Conservation (phyloP, 1,140 invertebrate species). For the Augochlora pura region DNA sequence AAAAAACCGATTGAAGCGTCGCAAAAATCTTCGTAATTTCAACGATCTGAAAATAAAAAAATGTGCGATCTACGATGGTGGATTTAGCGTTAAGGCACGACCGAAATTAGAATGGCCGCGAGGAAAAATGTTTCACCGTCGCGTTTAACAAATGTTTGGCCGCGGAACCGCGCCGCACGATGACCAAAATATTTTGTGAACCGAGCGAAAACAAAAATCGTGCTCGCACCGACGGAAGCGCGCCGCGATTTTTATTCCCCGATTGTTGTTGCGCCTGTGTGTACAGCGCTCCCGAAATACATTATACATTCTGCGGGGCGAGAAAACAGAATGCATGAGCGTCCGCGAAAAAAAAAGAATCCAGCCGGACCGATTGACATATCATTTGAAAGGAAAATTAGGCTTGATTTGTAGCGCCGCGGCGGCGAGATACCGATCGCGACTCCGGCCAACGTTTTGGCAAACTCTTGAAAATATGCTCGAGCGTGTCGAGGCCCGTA, state of each 20-base stretch:
- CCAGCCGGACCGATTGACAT: constrained; percentile 33
- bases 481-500: background rate
- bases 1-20: too few species aligned
- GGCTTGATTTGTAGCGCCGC: background rate
- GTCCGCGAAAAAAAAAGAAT: constrained; percentile 39
- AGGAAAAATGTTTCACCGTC: too few species aligned
- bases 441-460: background rate
- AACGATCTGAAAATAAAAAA: too few species aligned
- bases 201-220: too few species aligned
- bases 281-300: constrained; percentile 7
- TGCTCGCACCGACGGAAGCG: too few species aligned
- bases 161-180: too few species aligned
- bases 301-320: constrained; percentile 41
- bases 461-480: constrained; percentile 16
- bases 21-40: too few species aligned
- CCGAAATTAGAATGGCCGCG: too few species aligned
- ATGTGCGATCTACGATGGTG: too few species aligned
- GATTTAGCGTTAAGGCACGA: too few species aligned
- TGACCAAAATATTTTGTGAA: too few species aligned
- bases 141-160: too few species aligned
- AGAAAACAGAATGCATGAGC: constrained; percentile 7
- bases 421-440: background rate
- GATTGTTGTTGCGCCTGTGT: background rate
- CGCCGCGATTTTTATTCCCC: background rate
- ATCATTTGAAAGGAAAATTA: constrained; percentile 47